Percentiles rank a stretch among this genome's conserved stretches.
These are phyloP conservation scores for Sialia sialis DNA, from an alignment of 2,113 vertebrate genomes.

Conservation along the genomic window DNA sequence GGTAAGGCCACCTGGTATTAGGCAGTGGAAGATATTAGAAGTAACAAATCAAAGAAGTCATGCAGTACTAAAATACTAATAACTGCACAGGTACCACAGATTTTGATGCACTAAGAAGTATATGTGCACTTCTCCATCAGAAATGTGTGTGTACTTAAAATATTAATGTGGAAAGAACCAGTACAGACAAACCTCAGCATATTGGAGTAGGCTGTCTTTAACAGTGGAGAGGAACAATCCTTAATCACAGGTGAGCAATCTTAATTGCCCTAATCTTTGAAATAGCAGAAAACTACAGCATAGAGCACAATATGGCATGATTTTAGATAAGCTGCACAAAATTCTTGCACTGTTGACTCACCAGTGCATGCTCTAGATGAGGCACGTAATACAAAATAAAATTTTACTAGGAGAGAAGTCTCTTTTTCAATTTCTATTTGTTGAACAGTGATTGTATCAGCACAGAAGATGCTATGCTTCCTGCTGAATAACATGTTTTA, in stretches of 20 bases:
- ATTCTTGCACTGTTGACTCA: not conserved
- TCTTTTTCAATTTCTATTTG: not conserved
- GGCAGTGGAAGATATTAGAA: not conserved
- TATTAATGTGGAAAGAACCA: not conserved
- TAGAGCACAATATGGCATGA: not conserved
- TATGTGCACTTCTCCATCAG: not conserved
- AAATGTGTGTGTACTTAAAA: not conserved
- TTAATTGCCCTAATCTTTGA: not conserved
- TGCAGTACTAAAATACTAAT: not conserved
- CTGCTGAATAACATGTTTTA: not conserved
- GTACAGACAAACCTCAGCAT: not conserved
- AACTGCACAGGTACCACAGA: not conserved
- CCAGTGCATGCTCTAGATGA: not conserved
- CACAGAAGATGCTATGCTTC: not conserved
- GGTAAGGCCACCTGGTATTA: not conserved
- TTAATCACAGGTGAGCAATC: not conserved
- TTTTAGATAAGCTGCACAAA: not conserved
- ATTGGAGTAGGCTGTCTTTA: not conserved
- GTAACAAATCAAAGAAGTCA: not conserved
- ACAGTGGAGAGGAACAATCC: not conserved
- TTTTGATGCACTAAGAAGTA: not conserved
- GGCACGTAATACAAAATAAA: not conserved
- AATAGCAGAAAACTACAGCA: not conserved
- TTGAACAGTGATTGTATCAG: not conserved
- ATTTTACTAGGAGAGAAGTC: not conserved